These are phyloP conservation scores for Polypterus senegalus DNA, from an alignment of 2,113 vertebrate species.

Conservation along the genomic window DNA sequence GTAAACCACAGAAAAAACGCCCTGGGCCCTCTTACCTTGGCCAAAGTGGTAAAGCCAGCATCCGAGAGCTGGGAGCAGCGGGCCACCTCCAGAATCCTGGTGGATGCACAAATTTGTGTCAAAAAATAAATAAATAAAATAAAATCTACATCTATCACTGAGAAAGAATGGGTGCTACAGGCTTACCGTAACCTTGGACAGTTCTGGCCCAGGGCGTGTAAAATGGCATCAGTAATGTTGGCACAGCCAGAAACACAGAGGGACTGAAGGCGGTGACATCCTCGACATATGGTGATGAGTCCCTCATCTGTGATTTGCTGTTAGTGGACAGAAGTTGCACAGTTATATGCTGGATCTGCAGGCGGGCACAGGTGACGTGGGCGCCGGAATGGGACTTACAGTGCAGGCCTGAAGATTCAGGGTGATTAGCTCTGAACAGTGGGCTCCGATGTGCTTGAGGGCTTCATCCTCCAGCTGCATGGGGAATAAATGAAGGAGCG, in stretches of 20 bases:
- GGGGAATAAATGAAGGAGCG: constrained; percentile 7
- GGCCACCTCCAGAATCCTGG: constrained; percentile 93
- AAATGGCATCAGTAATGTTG: constrained; percentile 93
- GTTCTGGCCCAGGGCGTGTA: constrained; percentile 92
- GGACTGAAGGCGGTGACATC: constrained; percentile 89
- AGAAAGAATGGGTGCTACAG: accelerated
- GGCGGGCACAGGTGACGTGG: background rate
- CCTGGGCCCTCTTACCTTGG: constrained; percentile 61
- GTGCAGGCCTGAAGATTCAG: constrained; percentile 92
- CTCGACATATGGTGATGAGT: constrained; percentile 94
- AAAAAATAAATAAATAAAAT: constrained; percentile 17
- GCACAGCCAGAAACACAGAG: constrained; percentile 91
- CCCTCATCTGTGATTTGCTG: constrained; percentile 98
- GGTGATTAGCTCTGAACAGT: constrained; percentile 90
- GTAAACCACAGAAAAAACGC: background rate
- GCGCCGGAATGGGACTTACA: constrained; percentile 50
- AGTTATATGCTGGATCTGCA: background rate
- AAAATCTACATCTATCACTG: too few relatives aligned
- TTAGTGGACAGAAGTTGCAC: constrained; percentile 23
- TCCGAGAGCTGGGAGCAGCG: constrained; percentile 95
- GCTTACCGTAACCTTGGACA: constrained; percentile 83
- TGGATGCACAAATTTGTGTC: background rate
- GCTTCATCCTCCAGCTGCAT: constrained; percentile 88
- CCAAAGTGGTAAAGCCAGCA: constrained; percentile 88
- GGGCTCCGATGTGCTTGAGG: constrained; percentile 83